Base-by-base conservation (phyloP, 2,888 invertebrate genomes). In the Caenorhabditis sp. region DNA sequence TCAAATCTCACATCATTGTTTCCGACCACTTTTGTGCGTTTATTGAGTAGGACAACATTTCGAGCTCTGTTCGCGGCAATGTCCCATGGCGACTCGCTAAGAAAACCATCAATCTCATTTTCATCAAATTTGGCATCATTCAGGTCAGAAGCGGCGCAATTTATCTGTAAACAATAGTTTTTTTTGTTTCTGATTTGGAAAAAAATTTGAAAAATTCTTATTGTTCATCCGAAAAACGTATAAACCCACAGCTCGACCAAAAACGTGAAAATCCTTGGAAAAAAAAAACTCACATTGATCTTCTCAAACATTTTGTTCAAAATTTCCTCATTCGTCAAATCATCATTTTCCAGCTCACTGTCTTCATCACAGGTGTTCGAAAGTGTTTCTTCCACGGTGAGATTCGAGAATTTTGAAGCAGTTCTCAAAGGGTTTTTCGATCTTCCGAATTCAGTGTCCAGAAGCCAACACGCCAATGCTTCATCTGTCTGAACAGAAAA, bases 391-490 rank as follows among this genome's bases (percentile, higher is more conserved):
- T 43, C 26, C 14, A 57, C 10, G n/a, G 58, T 17, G 23, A 62
- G 60, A 27, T 60, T 63, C 8, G 51, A 61, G 21, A 36, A 57
- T 31, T 66, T 63, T 21, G 43, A 10, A 3, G 58, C 61, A 14
- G 57, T 61, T 26, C 37, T 59, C 26, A 62, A 43, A 3, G 36
- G 6, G 19, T 51, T 59, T 31, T 43, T 60, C 26, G 62, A 26
- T 12, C 12, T 27, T 31, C 66, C 70, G 53, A 75, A 73, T n/a
- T 65, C 58, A 51, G 62, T 66, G 37, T 79, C 69, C 36, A 79
- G 55, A 54, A 81, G 61, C 81, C 81, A 81, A 58, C 77, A 76
- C 2, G 76, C 81, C 12, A 81, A 49, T 1, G 70, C 66, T 63
- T 79, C 81, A 31, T 81, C 81, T 6, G 19, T 8, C 62, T 69